Conservation (phyloP, 2,113 vertebrate genomes). For the Chascanopsetta lugubris region DNA sequence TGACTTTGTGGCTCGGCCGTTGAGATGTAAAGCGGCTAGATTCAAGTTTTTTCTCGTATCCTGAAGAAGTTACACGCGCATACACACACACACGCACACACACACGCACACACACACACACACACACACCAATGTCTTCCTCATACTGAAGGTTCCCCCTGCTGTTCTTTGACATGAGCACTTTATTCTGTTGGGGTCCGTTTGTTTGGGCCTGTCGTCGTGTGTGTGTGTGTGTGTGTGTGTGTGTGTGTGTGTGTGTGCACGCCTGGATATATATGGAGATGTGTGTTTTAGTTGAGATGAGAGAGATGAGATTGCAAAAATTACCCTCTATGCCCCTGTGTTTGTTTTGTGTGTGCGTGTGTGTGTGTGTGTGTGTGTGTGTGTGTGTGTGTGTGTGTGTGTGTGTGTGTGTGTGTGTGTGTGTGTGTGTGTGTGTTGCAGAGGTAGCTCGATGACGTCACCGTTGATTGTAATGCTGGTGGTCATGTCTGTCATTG, state of each 20-base stretch:
- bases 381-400: conserved; percentile 7
- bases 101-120: neutral
- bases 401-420: neutral
- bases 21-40: conserved; percentile 2
- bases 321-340: no score
- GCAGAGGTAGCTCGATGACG: conserved; percentile 30
- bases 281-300: no score
- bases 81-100: neutral
- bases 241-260: no score
- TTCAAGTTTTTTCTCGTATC: conserved; percentile 34
- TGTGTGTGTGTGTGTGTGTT: neutral
- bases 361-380: no score
- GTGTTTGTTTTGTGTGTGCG: no score
- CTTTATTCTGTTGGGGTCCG: conserved; percentile 44
- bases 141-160: conserved; percentile 39
- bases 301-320: no score
- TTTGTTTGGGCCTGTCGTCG: conserved; percentile 43
- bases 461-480: conserved; percentile 46
- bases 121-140: neutral
- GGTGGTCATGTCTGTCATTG: conserved; percentile 57
- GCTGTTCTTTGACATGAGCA: conserved; percentile 53
- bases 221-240: conserved; percentile 11
- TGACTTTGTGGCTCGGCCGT: conserved; percentile 55
- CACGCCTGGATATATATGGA: no score
- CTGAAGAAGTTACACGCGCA: neutral